A percentile compares a stretch with the other conserved stretches of the same genome.
Evolutionary conservation across 1,140 invertebrate species (phyloP).

Genomic region (Nylanderia fulva): DNA sequence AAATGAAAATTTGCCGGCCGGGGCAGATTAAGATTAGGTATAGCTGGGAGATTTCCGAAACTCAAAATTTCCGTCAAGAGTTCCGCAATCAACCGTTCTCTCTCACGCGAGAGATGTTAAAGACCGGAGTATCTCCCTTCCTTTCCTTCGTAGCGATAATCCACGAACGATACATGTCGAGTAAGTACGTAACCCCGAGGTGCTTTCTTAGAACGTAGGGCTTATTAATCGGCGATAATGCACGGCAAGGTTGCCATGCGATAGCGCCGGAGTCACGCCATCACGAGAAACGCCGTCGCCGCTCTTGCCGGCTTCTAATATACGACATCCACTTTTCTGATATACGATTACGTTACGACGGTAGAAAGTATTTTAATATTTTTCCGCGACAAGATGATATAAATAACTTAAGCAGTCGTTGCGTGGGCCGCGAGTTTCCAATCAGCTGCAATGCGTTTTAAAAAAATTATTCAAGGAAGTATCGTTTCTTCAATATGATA

Average conservation of each 20-base stretch:
- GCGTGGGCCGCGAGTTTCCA: slow-evolving; percentile 28
- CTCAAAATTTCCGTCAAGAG: slow-evolving; percentile 28
- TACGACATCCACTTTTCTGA: slow-evolving; percentile 59
- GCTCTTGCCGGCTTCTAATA: slow-evolving; percentile 45
- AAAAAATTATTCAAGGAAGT: not conserved
- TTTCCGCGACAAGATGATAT: slow-evolving; percentile 6
- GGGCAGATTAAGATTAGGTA: not conserved
- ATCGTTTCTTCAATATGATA: not conserved
- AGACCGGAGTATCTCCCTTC: slow-evolving; percentile 8
- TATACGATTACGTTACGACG: slow-evolving; percentile 33
- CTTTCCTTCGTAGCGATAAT: slow-evolving; percentile 57
- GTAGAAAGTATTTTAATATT: slow-evolving; percentile 47
- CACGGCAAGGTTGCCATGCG: slow-evolving; percentile 67
- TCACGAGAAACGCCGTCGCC: slow-evolving; percentile 56
- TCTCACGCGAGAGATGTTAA: slow-evolving; percentile 2
- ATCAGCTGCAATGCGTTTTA: not conserved
- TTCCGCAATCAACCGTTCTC: slow-evolving; percentile 3
- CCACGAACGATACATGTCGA: slow-evolving; percentile 65
- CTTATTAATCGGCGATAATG: slow-evolving; percentile 74
- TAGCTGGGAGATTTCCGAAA: slow-evolving; percentile 20
- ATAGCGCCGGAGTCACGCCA: slow-evolving; percentile 68
- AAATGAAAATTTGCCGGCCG: slow-evolving; percentile 34
- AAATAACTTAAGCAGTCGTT: slow-evolving; percentile 4
- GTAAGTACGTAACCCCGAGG: slow-evolving; percentile 71
- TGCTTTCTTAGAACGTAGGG: slow-evolving; percentile 72